Evolutionary conservation across 1,140 invertebrate genomes (phyloP), one percentile per base, ranked within the genome.

Genomic region (Drosophila varians): DNA sequence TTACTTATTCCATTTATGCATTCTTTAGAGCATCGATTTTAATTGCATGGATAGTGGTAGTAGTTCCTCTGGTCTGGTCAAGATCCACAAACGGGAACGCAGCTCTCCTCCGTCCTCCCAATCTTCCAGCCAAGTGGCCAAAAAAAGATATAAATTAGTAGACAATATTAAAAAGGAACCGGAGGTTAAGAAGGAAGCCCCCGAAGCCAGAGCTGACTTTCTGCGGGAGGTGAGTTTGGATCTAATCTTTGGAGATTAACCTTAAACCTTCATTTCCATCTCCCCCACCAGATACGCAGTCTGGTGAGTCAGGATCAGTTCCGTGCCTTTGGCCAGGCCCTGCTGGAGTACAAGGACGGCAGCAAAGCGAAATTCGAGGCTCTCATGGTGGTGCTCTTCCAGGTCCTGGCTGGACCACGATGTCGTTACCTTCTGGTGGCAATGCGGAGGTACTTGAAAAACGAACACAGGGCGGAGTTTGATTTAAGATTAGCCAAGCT

Each of bases 351-450:
- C 78, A 94, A 93, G 54, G 92, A 91, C 5, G 76, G 80, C n/a
- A 60, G 45, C 46, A 92, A 92, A 36, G 92, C 92, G 9, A 91
- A 93, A 75, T 93, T 94, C 68, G 74, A 91, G 2, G 73, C 90
- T 21, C 91, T 95, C 53, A 80, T 94, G 38, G 66, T 82, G 49
- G 86, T 90, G 23, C 86, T 95, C 26, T 75, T 77, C 53, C 78
- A 95, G 40, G 92, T 95, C 71, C 82, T 92, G 7, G 51, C 52
- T 18, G 91, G 92, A 58, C 92, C 89, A 38, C 91, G 92, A 61
- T 62, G 93, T 42, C 92, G 92, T 61, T 93, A 94, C 90, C 92
- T 95, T 56, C 92, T 95, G 38, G 91, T 91, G 74, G 94, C 93
- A 64, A 93, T 94, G 92, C 92, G 92, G 28, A 92, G 92, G 34